Conservation (phyloP, 1,140 invertebrate species). For the Drosophila murphyi region DNA sequence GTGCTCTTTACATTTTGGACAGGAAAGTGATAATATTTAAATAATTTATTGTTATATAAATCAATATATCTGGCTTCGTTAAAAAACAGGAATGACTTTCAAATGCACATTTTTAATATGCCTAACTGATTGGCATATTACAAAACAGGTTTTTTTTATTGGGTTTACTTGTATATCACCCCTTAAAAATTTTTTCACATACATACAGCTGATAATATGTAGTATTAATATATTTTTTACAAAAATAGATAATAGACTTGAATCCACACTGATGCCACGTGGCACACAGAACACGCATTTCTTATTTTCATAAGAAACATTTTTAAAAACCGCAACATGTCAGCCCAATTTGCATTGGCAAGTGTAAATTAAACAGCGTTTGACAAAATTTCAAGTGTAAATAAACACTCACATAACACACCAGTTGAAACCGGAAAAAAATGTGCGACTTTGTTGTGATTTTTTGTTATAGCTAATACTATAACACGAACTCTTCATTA, state of each 20-base stretch:
- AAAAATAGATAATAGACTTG: no score
- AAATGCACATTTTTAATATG: no score
- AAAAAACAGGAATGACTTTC: no score
- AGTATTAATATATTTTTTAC: no score
- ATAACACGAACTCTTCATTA: constrained; percentile 32
- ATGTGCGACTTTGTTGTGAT: constrained; percentile 7
- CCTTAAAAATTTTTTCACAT: no score
- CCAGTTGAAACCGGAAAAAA: constrained; percentile 3
- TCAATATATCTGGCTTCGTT: background rate
- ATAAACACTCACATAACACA: constrained; percentile 11
- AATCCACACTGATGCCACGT: no score
- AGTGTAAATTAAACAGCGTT: constrained; percentile 30
- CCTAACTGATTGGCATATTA: no score
- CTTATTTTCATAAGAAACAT: background rate
- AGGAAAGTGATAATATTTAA: background rate
- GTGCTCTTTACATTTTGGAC: background rate
- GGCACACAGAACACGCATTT: no score
- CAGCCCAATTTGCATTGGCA: constrained; percentile 34
- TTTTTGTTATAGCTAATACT: constrained; percentile 26
- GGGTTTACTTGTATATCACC: no score
- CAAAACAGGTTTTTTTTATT: no score
- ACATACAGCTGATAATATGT: no score
- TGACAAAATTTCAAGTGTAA: constrained; percentile 16
- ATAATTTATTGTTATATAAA: constrained; percentile 16
- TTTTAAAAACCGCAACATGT: constrained; percentile 11